Evolutionary conservation across 2,888 invertebrate species (phyloP), one percentile per base, ranked within the genome.

Genomic region (Beris chalybata): DNA sequence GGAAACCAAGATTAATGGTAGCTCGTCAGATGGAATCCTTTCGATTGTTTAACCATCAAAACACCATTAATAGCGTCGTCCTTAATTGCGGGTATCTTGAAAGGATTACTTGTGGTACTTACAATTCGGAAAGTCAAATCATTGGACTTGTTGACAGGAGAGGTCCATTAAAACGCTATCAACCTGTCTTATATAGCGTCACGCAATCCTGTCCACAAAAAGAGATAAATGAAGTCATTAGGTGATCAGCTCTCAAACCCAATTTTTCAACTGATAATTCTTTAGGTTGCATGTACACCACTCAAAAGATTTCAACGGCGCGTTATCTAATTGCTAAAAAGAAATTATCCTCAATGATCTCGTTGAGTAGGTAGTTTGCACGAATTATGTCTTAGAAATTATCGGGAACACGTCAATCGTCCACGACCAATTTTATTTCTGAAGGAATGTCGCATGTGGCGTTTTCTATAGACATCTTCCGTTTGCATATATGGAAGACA

Each of bases 201-300:
- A 61, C 61, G 61, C 61, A 61, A 50, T 61, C 43, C 38, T 29
- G 32, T 7, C 29, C 50, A 50, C n/a, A 59, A 15, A 32, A n/a
- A n/a, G 22, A 61, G 61, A 61, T 61, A 47, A 61, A 61, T 61
- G 61, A 61, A 61, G 61, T 38, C 61, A 61, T 61, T 50, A 61
- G 50, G 50, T 15, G 50, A 31, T 52, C 52, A 61, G 22, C 50
- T 61, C 61, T 52, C 50, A 38, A 50, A 61, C 13, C 38, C 11
- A 47, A 61, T 38, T 59, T 32, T 31, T 59, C 32, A 59, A 31
- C 48, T 43, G 47, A 30, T n/a, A 12, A 5, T 43, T 32, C 56
- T 55, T 6, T 1, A 38, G 56, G 22, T 44, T 12, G 56, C 56
- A 15, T 7, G 22, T 3, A 56, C 11, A n/a, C 13, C n/a, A 30